Evolutionary conservation across 1,140 invertebrate species (phyloP).

Genomic region (Sycophaga agraensis): DNA sequence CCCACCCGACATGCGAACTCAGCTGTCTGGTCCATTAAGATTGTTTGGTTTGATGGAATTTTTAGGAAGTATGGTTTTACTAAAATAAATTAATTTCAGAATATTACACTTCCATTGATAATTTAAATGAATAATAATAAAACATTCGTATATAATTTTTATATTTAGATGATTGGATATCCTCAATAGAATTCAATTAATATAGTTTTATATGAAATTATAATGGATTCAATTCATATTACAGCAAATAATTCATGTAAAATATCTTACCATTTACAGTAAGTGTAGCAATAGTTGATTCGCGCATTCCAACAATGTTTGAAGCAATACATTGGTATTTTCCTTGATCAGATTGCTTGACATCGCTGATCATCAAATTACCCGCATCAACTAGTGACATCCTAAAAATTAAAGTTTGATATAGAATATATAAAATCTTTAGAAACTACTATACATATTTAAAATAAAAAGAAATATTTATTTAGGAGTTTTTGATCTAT

Average conservation of each 20-base stretch:
- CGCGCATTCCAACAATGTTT: constrained; percentile 81
- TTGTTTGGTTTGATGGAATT: constrained; percentile 81
- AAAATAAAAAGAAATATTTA: too few relatives aligned
- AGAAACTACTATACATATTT: too few relatives aligned
- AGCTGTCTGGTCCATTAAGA: constrained; percentile 76
- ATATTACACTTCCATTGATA: not conserved
- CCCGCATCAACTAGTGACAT: constrained; percentile 79
- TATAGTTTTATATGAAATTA: too few relatives aligned
- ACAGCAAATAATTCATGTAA: not conserved
- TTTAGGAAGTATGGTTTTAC: constrained; percentile 87
- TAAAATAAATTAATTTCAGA: constrained; percentile 54
- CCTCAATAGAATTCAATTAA: too few relatives aligned
- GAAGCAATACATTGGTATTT: constrained; percentile 83
- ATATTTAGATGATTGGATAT: too few relatives aligned
- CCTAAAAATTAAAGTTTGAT: constrained; percentile 53
- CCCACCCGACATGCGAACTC: constrained; percentile 87
- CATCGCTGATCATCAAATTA: constrained; percentile 81
- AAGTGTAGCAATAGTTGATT: constrained; percentile 73
- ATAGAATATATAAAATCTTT: too few relatives aligned
- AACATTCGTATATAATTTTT: too few relatives aligned
- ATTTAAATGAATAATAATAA: too few relatives aligned
- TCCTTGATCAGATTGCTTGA: constrained; percentile 79
- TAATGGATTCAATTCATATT: too few relatives aligned
- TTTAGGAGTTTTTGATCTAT: too few relatives aligned
- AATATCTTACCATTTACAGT: constrained; percentile 74